Conservation (phyloP, 2,113 vertebrate species). For the Oncorhynchus nerka region DNA sequence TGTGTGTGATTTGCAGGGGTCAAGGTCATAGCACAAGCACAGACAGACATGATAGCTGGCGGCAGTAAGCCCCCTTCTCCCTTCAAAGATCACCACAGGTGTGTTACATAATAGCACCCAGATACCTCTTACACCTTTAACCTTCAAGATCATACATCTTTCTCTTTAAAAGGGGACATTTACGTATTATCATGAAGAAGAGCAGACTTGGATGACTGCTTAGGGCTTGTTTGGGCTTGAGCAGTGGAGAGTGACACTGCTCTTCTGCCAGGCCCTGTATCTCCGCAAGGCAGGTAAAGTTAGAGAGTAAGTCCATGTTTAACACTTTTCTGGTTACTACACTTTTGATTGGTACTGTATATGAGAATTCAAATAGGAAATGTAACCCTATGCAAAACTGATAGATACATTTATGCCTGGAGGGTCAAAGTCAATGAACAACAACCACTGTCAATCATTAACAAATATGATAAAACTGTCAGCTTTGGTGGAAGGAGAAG, state of each 20-base stretch:
- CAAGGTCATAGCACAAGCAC: neutral
- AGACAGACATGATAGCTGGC: neutral
- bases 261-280: neutral
- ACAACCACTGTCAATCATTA: neutral
- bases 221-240: conserved; percentile 61
- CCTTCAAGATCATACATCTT: conserved; percentile 11
- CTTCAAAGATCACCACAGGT: neutral
- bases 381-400: neutral
- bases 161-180: neutral
- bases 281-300: neutral
- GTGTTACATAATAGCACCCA: neutral
- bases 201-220: conserved; percentile 47
- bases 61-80: too few species aligned
- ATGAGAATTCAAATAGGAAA: neutral
- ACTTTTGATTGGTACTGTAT: too few species aligned
- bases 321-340: too few species aligned
- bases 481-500: conserved; percentile 14
- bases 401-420: too few species aligned
- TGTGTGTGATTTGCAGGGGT: neutral
- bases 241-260: conserved; percentile 14
- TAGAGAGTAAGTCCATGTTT: too few species aligned
- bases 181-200: conserved; percentile 4
- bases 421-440: neutral
- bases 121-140: conserved; percentile 36
- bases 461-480: conserved; percentile 2